A percentile compares a stretch with the other conserved stretches of the same genome.
Conservation (phyloP, 2,113 vertebrate species). For the Cynopterus brachyotis region DNA sequence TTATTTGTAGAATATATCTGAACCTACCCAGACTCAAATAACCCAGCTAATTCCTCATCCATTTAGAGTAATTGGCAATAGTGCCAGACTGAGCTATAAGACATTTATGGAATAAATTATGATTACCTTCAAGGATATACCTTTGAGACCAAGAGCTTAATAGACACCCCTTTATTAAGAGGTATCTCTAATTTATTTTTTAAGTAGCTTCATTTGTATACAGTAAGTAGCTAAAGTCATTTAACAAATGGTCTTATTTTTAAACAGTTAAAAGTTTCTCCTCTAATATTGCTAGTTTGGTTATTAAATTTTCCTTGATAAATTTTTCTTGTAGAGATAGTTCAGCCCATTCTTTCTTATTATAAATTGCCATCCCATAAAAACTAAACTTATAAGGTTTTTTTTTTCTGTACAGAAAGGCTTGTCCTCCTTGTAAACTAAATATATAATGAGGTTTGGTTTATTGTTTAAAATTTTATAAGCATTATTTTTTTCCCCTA, state of each 20-base stretch:
- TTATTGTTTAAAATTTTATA: background rate
- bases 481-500: conserved; percentile 13
- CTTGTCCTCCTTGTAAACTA: background rate
- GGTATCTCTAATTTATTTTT: background rate
- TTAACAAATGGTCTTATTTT: background rate
- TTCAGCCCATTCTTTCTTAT: background rate
- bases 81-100: background rate
- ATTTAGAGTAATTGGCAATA: background rate
- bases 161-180: conserved; percentile 39
- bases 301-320: conserved; percentile 26
- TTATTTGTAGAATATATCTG: background rate
- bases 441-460: background rate
- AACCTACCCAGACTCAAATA: background rate
- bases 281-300: background rate
- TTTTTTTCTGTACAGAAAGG: background rate
- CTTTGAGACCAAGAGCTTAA: background rate
- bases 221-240: background rate
- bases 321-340: background rate
- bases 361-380: background rate
- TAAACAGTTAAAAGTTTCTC: background rate
- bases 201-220: background rate
- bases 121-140: background rate
- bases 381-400: background rate
- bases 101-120: background rate
- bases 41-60: background rate